Base-by-base conservation (phyloP, 1,140 invertebrate genomes). In the Drosophila santomea region DNA sequence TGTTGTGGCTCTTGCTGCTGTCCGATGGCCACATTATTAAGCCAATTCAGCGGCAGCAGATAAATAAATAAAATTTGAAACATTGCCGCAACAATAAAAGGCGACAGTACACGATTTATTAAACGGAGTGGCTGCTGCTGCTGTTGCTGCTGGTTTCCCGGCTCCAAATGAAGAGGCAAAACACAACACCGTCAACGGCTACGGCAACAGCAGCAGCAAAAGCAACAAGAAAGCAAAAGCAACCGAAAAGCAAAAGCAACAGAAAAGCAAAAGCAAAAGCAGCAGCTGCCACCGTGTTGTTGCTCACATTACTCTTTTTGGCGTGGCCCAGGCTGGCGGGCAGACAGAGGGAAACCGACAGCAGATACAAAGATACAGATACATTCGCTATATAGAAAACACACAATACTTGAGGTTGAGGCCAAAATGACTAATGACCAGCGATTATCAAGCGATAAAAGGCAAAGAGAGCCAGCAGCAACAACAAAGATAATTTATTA, bases 401-500 rank as follows among this genome's bases (percentile, higher is more conserved):
- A 78, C 62, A 88, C 84, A 88, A 86, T 83, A 83, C 83, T 86
- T 84, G 73, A 88, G 84, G 80, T 83, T 88, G 84, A 89, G 80
- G 68, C 76, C 84, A 78, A 91, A 91, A 91, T 91, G 88, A 91
- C 88, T 91, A 91, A 91, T 91, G 88, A 84, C 88, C 88, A 84
- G 74, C 89, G 88, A 91, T 91, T 91, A 91, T 91, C 88, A 84
- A 85, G 74, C 88, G 88, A 91, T 91, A 91, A 91, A 91, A 91
- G 82, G 80, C 83, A 86, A 77, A 68, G 74, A 86, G 75, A 75
- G 63, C 63, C 57, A 73, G 15, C 58, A 57, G 4, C 60, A 74
- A 39, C 75, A 86, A 41, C 61, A 68, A 44, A 84, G 55, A 88
- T 91, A 90, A 90, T 90, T 90, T 90, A 90, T 90, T 90, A 90